These are phyloP conservation scores for Mesochorus sp. DNA, from an alignment of 2,888 invertebrate species.

Conservation along the genomic window DNA sequence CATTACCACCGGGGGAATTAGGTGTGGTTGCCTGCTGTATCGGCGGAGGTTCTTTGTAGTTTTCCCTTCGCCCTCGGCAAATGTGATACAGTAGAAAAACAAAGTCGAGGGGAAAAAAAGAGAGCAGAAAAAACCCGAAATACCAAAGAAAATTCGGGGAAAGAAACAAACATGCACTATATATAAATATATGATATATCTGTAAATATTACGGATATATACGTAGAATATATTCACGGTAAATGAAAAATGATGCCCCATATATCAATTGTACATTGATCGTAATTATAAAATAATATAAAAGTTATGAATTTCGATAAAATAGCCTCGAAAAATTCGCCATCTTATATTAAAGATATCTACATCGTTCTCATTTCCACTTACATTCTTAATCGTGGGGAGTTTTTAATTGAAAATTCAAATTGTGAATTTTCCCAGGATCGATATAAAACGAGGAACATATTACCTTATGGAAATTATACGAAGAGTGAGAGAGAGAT, in stretches of 20 bases:
- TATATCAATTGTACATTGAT: too few species aligned
- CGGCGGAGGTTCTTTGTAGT: too few species aligned
- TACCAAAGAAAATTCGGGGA: too few species aligned
- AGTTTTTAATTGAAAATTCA: constrained; percentile 61
- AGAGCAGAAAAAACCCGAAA: too few species aligned
- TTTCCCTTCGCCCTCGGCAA: too few species aligned
- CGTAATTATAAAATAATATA: not conserved
- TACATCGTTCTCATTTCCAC: not conserved
- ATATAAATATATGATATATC: too few species aligned
- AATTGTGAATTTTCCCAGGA: constrained; percentile 38
- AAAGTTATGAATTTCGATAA: not conserved
- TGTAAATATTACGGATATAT: not conserved
- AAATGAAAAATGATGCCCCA: too few species aligned
- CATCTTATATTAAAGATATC: not conserved
- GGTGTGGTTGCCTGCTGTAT: too few species aligned
- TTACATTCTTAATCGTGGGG: not conserved
- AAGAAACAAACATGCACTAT: too few species aligned
- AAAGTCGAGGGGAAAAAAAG: too few species aligned
- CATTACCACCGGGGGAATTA: too few species aligned
- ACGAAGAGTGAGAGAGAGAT: constrained; percentile 11
- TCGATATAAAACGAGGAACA: constrained; percentile 40
- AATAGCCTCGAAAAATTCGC: not conserved
- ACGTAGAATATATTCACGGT: not conserved
- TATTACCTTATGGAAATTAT: constrained; percentile 49
- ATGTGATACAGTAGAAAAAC: too few species aligned